phyloP scores from a whole-genome alignment of 2,113 vertebrate genomes.

The Dipodomys stephensi region DNA sequence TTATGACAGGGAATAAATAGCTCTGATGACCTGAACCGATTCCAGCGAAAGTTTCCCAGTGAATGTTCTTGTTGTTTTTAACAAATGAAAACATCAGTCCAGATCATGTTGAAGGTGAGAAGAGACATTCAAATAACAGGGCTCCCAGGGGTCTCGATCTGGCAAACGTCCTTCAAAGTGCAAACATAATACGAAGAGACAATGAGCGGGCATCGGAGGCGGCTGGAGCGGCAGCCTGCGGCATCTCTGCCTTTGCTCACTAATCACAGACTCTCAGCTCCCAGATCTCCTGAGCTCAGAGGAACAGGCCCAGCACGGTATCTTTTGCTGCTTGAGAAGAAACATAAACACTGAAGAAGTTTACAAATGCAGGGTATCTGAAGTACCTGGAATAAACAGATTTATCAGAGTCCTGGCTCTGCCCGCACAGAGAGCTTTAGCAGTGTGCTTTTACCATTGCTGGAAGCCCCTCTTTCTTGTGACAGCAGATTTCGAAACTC shows the following conservation, averaged over 20 bases:
- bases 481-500: not conserved
- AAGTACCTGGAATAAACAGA: not conserved
- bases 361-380: not conserved
- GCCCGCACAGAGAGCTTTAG: not conserved
- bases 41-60: conserved; percentile 66
- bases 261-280: not conserved
- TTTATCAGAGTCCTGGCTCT: not conserved
- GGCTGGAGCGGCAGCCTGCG: not conserved
- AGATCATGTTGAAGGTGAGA: conserved; percentile 70
- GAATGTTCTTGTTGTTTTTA: conserved; percentile 74
- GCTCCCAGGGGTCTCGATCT: conserved; percentile 39
- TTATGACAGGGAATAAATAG: conserved; percentile 75
- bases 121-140: conserved; percentile 64
- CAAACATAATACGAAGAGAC: conserved; percentile 51
- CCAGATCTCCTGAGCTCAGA: not conserved
- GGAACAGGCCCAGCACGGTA: not conserved
- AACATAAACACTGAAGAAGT: not conserved
- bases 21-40: conserved; percentile 54
- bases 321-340: not conserved
- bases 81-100: conserved; percentile 75
- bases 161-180: conserved; percentile 62
- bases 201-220: not conserved
- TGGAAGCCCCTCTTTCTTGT: not conserved
- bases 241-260: conserved; percentile 71
- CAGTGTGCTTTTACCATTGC: not conserved